phyloP scores from a whole-genome alignment of 2,888 invertebrate species.

The Pteria penguin region DNA sequence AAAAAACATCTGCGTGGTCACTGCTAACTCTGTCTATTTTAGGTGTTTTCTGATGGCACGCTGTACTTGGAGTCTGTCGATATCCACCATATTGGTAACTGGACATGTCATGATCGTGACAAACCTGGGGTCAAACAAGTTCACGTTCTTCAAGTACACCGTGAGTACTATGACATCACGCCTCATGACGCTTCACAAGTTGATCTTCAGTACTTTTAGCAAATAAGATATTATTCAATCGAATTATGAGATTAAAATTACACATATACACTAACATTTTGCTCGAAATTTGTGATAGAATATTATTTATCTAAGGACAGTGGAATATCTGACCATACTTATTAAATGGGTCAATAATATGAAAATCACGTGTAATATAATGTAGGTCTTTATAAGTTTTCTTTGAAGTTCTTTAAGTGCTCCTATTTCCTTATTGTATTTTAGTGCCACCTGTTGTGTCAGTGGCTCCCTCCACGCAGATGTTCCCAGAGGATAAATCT shows the following conservation, averaged over 20 bases:
- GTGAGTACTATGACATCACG: slow-evolving; percentile 84
- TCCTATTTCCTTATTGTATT: slow-evolving; percentile 47
- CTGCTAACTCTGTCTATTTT: slow-evolving; percentile 67
- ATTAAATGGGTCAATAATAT: too few relatives aligned
- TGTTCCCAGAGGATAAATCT: slow-evolving; percentile 84
- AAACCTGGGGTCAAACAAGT: slow-evolving; percentile 88
- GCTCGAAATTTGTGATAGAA: too few relatives aligned
- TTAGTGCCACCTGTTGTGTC: slow-evolving; percentile 87
- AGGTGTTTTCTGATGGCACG: slow-evolving; percentile 88
- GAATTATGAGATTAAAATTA: too few relatives aligned
- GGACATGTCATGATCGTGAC: slow-evolving; percentile 87
- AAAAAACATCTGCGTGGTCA: background rate
- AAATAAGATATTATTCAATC: too few relatives aligned
- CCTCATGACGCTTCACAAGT: too few relatives aligned
- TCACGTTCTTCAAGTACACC: slow-evolving; percentile 87
- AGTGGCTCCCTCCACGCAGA: slow-evolving; percentile 86
- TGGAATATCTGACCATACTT: too few relatives aligned
- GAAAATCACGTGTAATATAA: too few relatives aligned
- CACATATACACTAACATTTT: too few relatives aligned
- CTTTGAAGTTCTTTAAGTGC: too few relatives aligned
- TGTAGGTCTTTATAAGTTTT: too few relatives aligned
- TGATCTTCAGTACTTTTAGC: too few relatives aligned
- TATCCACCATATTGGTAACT: slow-evolving; percentile 88
- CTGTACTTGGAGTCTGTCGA: slow-evolving; percentile 87
- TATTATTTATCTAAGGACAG: too few relatives aligned